These are phyloP conservation scores for Tachuris rubrigastra DNA, from an alignment of 2,113 vertebrate genomes.

Conservation along the genomic window DNA sequence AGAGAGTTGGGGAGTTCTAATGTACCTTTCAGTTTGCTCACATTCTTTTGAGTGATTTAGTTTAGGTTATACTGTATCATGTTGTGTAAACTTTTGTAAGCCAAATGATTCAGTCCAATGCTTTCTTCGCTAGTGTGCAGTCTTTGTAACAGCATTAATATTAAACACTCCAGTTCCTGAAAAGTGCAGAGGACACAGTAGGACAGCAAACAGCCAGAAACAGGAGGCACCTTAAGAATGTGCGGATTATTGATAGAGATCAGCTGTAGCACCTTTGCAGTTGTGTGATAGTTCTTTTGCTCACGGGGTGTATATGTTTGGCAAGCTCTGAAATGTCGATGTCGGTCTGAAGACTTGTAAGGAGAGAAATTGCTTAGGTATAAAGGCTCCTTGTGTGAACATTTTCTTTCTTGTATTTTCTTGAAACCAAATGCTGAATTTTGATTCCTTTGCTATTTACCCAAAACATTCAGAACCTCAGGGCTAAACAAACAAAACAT, in stretches of 20 bases:
- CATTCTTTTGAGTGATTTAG: background rate
- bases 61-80: background rate
- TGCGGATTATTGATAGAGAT: background rate
- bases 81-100: background rate
- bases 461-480: constrained; percentile 15
- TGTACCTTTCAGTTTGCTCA: background rate
- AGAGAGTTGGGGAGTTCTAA: background rate
- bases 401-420: constrained; percentile 3
- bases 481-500: constrained; percentile 32
- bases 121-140: background rate
- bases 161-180: background rate
- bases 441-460: constrained; percentile 25
- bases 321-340: background rate
- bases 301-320: background rate
- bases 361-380: background rate
- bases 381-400: background rate
- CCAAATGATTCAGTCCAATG: background rate
- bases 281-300: background rate
- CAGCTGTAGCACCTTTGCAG: background rate
- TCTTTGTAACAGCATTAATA: background rate
- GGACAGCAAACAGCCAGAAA: background rate
- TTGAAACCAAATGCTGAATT: background rate
- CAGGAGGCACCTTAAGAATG: background rate
- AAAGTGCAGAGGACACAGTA: background rate
- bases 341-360: background rate